Conservation (phyloP, 2,888 invertebrate species). For the Eupsilia transversa region DNA sequence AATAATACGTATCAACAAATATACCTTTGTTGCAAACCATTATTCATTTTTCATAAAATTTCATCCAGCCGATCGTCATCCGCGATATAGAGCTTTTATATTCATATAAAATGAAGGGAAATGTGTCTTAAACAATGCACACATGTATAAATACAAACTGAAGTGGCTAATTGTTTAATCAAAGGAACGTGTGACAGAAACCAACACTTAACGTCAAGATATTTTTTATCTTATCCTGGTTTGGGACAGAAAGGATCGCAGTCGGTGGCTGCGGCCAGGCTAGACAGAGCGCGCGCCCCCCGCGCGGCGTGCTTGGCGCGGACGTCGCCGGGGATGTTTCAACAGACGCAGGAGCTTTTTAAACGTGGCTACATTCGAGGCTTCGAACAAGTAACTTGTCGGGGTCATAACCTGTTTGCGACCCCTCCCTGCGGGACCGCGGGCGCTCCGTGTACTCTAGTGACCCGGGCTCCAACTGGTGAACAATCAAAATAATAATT, state of each 20-base stretch:
- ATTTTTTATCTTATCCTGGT: slow-evolving; percentile 88
- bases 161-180: slow-evolving; percentile 67
- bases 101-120: slow-evolving; percentile 8
- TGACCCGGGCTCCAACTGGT: slow-evolving; percentile 80
- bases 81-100: slow-evolving; percentile 22
- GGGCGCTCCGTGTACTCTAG: slow-evolving; percentile 83
- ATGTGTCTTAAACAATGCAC: slow-evolving; percentile 7
- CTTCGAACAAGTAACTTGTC: slow-evolving; percentile 89
- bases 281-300: slow-evolving; percentile 71
- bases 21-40: slow-evolving; percentile 61
- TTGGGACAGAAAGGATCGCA: slow-evolving; percentile 84
- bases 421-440: slow-evolving; percentile 88
- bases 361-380: slow-evolving; percentile 81
- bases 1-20: slow-evolving; percentile 66
- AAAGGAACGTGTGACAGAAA: slow-evolving; percentile 75
- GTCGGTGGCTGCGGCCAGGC: slow-evolving; percentile 76
- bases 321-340: slow-evolving; percentile 68
- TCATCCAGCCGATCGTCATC: slow-evolving; percentile 50
- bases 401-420: slow-evolving; percentile 91
- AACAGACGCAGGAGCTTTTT: slow-evolving; percentile 77
- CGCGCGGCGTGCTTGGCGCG: slow-evolving; percentile 56
- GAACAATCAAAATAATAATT: slow-evolving; percentile 77
- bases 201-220: slow-evolving; percentile 80
- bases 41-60: slow-evolving; percentile 65
- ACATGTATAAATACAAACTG: slow-evolving; percentile 30